phyloP scores from a whole-genome alignment of 1,140 invertebrate species.

The Zophobas morio region DNA sequence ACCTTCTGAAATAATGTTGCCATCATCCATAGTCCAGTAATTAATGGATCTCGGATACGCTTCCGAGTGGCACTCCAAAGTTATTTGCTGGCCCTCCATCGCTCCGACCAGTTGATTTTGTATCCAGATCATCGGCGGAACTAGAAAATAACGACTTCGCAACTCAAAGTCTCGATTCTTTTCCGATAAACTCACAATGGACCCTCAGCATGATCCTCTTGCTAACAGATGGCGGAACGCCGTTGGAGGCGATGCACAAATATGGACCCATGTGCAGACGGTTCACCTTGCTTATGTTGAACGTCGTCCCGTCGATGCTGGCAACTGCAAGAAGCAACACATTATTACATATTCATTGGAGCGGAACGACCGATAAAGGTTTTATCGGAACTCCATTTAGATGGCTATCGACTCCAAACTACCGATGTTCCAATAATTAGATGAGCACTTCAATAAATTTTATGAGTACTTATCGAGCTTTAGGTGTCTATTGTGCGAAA shows the following conservation, averaged over 20 bases:
- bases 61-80: conserved; percentile 87
- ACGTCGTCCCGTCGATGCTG: conserved; percentile 66
- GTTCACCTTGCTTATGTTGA: conserved; percentile 67
- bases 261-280: conserved; percentile 69
- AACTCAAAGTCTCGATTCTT: conserved; percentile 20
- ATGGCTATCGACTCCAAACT: conserved; percentile 38
- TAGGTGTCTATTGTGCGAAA: conserved; percentile 27
- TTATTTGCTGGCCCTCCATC: conserved; percentile 81
- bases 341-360: conserved; percentile 46
- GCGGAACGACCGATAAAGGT: conserved; percentile 34
- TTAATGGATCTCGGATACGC: conserved; percentile 90
- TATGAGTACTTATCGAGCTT: conserved; percentile 29
- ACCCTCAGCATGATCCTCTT: conserved; percentile 83
- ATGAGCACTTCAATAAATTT: conserved; percentile 38
- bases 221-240: conserved; percentile 85
- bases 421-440: conserved; percentile 40
- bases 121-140: conserved; percentile 89
- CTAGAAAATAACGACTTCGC: conserved; percentile 68
- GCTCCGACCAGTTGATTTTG: conserved; percentile 88
- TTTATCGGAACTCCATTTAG: conserved; percentile 36
- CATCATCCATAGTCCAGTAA: conserved; percentile 85
- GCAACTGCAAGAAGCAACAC: conserved; percentile 60
- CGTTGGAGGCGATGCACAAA: conserved; percentile 77
- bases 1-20: conserved; percentile 87
- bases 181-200: conserved; percentile 76